Conservation (phyloP, 2,888 invertebrate species). For the Rhamphomyia laevipes region DNA sequence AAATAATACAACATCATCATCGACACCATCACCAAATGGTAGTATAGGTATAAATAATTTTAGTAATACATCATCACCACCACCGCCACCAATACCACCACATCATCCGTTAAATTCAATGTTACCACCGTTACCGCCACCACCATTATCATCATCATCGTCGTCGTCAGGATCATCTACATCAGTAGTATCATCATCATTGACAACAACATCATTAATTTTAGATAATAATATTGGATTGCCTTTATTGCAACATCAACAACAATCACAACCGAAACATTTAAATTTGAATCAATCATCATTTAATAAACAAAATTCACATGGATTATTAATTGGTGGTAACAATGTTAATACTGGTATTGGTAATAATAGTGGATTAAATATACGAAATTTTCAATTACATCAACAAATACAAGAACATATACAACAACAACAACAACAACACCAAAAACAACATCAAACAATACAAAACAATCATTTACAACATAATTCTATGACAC, state of each 20-base stretch:
- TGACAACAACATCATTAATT: conserved; percentile 5
- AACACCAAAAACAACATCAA: neutral
- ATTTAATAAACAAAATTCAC: conserved; percentile 1
- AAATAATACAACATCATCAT: conserved; percentile 30
- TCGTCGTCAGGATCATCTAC: conserved; percentile 28
- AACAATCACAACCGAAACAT: conserved; percentile 9
- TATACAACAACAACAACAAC: conserved; percentile 4
- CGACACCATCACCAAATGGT: conserved; percentile 20
- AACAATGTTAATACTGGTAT: neutral
- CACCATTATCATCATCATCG: conserved; percentile 16
- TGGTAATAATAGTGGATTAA: conserved; percentile 15
- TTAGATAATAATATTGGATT: conserved; percentile 2
- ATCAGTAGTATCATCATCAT: conserved; percentile 24
- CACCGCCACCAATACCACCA: conserved; percentile 20
- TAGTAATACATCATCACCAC: conserved; percentile 17
- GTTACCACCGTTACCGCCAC: conserved; percentile 20
- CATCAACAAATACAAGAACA: conserved; percentile 26
- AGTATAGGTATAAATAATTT: conserved; percentile 6
- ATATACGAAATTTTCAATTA: conserved; percentile 12
- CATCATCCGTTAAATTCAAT: conserved; percentile 2
- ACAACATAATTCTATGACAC: neutral
- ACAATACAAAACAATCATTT: neutral
- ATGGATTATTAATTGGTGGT: neutral
- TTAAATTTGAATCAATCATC: neutral
- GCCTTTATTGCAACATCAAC: conserved; percentile 9